Conservation (phyloP, 2,113 vertebrate genomes). For the Anoura caudifer region DNA sequence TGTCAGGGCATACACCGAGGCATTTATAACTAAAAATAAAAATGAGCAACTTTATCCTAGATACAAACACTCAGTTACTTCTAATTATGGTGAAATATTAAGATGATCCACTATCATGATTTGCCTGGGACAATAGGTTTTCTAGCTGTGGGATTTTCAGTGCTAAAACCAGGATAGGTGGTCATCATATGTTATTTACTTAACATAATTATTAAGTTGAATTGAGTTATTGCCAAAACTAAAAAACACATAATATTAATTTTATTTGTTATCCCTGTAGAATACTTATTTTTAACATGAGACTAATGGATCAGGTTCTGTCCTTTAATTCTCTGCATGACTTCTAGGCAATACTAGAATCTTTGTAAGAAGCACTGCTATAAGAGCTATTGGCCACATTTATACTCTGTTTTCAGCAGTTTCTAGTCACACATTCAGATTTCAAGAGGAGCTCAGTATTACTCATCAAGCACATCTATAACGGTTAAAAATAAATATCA, state of each 20-base stretch:
- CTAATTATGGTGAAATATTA: background rate
- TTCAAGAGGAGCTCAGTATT: background rate
- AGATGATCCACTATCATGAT: no score
- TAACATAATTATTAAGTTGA: background rate
- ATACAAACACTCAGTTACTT: background rate
- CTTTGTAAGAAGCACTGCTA: background rate
- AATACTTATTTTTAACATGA: background rate
- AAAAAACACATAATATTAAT: background rate
- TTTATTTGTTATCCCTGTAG: background rate
- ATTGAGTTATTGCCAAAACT: background rate
- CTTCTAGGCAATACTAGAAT: background rate
- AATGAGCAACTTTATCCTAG: background rate
- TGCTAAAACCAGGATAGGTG: background rate
- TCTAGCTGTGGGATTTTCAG: background rate
- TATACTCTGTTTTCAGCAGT: background rate
- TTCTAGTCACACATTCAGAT: background rate
- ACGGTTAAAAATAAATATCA: background rate
- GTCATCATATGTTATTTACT: background rate
- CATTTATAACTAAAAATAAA: conserved; percentile 1
- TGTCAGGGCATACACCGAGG: background rate
- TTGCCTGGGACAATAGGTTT: background rate
- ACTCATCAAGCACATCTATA: background rate
- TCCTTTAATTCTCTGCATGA: background rate
- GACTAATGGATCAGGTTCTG: background rate
- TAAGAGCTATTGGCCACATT: background rate